Base-by-base conservation (phyloP, 2,113 vertebrate genomes). In the Danionella cerebrum region DNA sequence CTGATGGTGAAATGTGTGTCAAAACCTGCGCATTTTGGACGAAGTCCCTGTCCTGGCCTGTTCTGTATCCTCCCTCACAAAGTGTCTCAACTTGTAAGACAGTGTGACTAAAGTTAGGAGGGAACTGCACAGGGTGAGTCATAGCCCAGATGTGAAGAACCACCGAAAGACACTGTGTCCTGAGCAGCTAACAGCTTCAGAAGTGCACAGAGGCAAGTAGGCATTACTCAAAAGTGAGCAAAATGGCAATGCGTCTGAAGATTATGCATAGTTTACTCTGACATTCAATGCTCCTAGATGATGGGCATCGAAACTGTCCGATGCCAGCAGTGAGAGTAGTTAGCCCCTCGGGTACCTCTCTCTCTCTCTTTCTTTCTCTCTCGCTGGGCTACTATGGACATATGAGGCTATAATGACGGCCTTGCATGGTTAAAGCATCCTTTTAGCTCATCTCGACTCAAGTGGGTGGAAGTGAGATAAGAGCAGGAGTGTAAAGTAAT, bases 21-120 rank as follows among this genome's bases (percentile, higher is more conserved):
- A 71, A 84, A 78, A 85, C 85, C 81, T 87, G 82, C 18, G 66
- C 68, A 66, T 51, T 53, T 75, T 69, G 74, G 44, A 77, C 22
- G 71, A 77, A 52, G 72, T 62, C 66, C 75, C 54, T 80, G 73
- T 69, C 72, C 57, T 71, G 39, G 68, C 45, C 65, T 73, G 63
- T 14, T 53, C 50, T 33, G 33, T 29, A 70, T 8, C 75, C 79
- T 71, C 45, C 71, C 35, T 69, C 16, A 47, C 67, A 76, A 63
- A 63, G 65, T 76, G 80, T 79, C 76, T 80, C 77, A 80, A 79
- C 82, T 79, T 76, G 77, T 58, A 72, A 44, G 70, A 24, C 13
- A 58, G 53, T 24, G 36, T 44, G 29, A 22, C 25, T 44, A 67
- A 69, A 54, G 69, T 22, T 4, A 52, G 51, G 45, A 70, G 10